These are phyloP conservation scores for Dione vanillae DNA, from an alignment of 2,888 invertebrate species.

Conservation along the genomic window DNA sequence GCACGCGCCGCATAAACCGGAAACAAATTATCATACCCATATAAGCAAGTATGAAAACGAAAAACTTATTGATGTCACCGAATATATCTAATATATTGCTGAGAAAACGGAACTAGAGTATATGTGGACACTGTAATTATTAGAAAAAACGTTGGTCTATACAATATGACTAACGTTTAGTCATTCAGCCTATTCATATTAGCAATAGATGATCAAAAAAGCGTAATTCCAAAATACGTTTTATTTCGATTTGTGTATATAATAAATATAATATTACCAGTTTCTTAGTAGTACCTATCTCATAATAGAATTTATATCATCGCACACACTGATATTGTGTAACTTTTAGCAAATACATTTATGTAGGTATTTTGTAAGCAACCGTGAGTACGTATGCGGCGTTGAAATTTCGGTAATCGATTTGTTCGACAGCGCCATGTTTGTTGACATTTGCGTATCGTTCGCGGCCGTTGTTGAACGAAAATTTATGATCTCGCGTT, in stretches of 20 bases:
- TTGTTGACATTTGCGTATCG: conserved; percentile 72
- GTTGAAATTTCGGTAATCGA: conserved; percentile 70
- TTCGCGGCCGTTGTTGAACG: conserved; percentile 59
- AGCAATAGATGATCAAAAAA: conserved; percentile 6
- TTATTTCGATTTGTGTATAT: conserved; percentile 34
- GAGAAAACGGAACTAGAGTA: conserved; percentile 64
- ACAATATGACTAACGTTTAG: conserved; percentile 36
- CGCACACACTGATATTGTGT: conserved; percentile 10
- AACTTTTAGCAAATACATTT: conserved; percentile 30
- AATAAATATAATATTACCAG: conserved; percentile 9
- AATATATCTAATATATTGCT: conserved; percentile 76
- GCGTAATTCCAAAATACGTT: conserved; percentile 27
- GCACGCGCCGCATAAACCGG: conserved; percentile 81
- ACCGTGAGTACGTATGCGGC: conserved; percentile 47
- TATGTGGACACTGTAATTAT: conserved; percentile 43
- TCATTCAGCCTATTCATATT: conserved; percentile 10
- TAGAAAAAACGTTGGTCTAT: conserved; percentile 42
- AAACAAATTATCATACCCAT: conserved; percentile 84
- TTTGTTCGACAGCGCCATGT: conserved; percentile 67
- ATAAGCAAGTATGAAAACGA: conserved; percentile 79
- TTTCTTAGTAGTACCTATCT: conserved; percentile 19
- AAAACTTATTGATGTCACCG: conserved; percentile 80
- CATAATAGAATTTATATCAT: conserved; percentile 11
- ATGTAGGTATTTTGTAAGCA: conserved; percentile 43
- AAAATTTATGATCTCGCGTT: conserved; percentile 64